These are phyloP conservation scores for Hypotaenidia okinawae DNA, from an alignment of 2,797 vertebrate species.

Conservation along the genomic window DNA sequence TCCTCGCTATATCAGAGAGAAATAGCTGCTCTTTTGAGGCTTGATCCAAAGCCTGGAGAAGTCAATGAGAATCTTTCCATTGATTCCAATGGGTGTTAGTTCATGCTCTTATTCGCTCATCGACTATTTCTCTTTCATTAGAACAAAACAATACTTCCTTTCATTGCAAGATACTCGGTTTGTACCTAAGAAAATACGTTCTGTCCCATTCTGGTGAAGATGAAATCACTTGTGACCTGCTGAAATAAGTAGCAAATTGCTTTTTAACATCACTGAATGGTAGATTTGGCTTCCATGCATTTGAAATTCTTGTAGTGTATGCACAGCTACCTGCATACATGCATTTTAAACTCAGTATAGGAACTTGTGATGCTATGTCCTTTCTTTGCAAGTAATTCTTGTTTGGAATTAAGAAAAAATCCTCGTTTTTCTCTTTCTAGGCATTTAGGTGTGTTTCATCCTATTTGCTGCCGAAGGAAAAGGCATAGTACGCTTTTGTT, in stretches of 20 bases:
- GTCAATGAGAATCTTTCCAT: conserved; percentile 58
- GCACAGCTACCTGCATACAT: background rate
- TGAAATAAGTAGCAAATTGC: background rate
- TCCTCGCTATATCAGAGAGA: conserved; percentile 66
- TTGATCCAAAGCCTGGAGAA: conserved; percentile 60
- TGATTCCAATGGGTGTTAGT: conserved; percentile 62
- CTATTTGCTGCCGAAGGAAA: conserved; percentile 5
- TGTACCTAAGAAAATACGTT: conserved; percentile 1
- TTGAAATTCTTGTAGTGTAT: background rate
- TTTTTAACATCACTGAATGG: background rate
- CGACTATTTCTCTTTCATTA: conserved; percentile 38
- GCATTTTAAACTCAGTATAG: background rate
- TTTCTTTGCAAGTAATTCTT: background rate
- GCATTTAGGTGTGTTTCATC: background rate
- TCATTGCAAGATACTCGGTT: background rate
- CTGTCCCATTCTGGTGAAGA: background rate
- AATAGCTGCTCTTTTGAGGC: conserved; percentile 65
- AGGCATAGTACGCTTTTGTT: background rate
- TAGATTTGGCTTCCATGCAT: background rate
- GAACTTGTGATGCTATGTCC: background rate
- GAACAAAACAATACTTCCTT: conserved; percentile 47
- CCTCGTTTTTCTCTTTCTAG: background rate
- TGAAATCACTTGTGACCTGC: background rate
- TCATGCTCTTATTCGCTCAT: conserved; percentile 37
- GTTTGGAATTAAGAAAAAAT: background rate